A percentile compares a stretch with the other conserved stretches of the same genome.
phyloP scores from a whole-genome alignment of 2,113 vertebrate genomes.

The Gobius niger region DNA sequence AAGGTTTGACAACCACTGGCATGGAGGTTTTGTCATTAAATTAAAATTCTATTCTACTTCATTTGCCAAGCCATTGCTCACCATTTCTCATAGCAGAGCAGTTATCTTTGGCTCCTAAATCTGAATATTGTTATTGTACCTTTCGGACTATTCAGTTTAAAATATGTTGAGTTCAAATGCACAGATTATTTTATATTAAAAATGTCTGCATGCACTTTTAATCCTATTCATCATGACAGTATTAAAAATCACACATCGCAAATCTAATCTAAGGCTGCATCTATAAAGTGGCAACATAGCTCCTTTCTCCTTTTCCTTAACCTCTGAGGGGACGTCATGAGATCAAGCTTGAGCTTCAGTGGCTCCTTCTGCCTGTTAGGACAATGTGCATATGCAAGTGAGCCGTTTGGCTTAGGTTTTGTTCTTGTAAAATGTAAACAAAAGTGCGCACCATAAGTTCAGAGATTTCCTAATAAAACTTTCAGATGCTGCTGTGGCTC shows the following conservation, averaged over 20 bases:
- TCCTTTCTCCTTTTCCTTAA: too few relatives aligned
- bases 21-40: background rate
- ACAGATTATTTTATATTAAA: background rate
- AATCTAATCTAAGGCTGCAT: background rate
- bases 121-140: background rate
- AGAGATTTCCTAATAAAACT: too few relatives aligned
- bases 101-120: background rate
- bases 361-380: too few relatives aligned
- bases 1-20: background rate
- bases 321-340: too few relatives aligned
- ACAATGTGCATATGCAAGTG: too few relatives aligned
- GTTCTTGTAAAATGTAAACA: too few relatives aligned
- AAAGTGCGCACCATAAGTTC: too few relatives aligned
- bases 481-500: too few relatives aligned
- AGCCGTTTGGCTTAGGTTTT: too few relatives aligned
- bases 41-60: background rate
- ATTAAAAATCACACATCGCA: slow-evolving; percentile 6
- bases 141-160: background rate
- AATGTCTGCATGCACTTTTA: background rate
- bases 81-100: background rate
- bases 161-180: background rate
- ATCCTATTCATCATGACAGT: background rate
- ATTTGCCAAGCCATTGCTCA: background rate
- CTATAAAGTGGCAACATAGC: too few relatives aligned
- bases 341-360: too few relatives aligned